Conservation (phyloP, 2,113 vertebrate genomes). For the Oryzias woworae region DNA sequence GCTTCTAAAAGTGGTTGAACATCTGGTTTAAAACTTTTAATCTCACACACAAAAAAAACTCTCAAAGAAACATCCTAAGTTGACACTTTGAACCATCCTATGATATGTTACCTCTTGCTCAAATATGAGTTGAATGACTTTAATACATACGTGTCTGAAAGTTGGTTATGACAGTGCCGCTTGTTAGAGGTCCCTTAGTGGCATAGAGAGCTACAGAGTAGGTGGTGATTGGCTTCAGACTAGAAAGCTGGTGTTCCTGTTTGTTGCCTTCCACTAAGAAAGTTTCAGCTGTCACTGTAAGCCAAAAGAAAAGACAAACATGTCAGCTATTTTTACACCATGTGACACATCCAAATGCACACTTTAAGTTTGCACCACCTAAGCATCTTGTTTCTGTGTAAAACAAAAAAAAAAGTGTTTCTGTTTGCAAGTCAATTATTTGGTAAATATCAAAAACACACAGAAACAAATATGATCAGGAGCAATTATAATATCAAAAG, state of each 20-base stretch:
- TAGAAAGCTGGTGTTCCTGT: slow-evolving; percentile 87
- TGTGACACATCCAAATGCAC: not conserved
- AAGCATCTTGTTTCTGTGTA: no score
- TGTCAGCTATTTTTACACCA: slow-evolving; percentile 1
- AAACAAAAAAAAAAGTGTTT: no score
- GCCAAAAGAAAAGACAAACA: slow-evolving; percentile 21
- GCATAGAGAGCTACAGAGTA: slow-evolving; percentile 90
- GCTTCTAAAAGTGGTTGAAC: slow-evolving; percentile 7
- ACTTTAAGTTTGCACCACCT: no score
- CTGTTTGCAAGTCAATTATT: no score
- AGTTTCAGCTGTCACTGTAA: slow-evolving; percentile 87
- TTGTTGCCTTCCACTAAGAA: slow-evolving; percentile 88
- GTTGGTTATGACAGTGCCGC: slow-evolving; percentile 86
- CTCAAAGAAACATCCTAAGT: slow-evolving; percentile 1
- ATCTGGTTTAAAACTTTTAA: slow-evolving; percentile 2
- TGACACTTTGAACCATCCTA: slow-evolving; percentile 4
- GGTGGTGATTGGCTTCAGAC: slow-evolving; percentile 86
- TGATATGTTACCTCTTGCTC: not conserved
- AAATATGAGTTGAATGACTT: slow-evolving; percentile 15
- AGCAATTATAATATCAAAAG: no score
- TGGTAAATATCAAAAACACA: no score
- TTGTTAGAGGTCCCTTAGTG: slow-evolving; percentile 87
- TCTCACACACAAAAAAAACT: not conserved
- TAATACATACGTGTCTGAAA: slow-evolving; percentile 88
- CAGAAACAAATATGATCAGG: no score